Evolutionary conservation across 2,888 invertebrate genomes (phyloP).

Genomic region (Mycalesis mineus): DNA sequence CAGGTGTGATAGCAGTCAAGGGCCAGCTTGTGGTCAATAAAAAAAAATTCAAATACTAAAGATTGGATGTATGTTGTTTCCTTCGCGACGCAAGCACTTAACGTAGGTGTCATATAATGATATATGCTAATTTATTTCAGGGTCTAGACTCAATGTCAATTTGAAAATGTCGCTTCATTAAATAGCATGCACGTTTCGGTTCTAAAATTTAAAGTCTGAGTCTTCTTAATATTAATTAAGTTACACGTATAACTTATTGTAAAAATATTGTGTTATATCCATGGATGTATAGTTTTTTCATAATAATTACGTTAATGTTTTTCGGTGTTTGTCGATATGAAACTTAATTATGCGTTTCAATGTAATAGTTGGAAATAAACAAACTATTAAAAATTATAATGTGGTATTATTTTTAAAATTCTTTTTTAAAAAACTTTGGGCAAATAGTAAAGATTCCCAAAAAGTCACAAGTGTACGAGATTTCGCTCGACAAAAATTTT

Average conservation of each 20-base stretch:
- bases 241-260: constrained; percentile 1
- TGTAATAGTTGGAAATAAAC: constrained; percentile 45
- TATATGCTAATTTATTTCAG: too few species aligned
- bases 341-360: constrained; percentile 40
- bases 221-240: constrained; percentile 8
- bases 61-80: too few species aligned
- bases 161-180: not conserved
- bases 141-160: not conserved
- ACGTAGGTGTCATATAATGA: too few species aligned
- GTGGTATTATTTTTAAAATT: constrained; percentile 18
- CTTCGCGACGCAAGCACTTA: too few species aligned
- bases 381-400: constrained; percentile 29
- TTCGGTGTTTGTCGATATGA: constrained; percentile 42
- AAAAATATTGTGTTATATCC: constrained; percentile 15
- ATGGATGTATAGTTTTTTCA: constrained; percentile 26
- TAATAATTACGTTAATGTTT: constrained; percentile 30
- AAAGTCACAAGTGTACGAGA: too few species aligned
- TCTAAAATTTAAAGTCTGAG: constrained; percentile 12
- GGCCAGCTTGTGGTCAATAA: too few species aligned
- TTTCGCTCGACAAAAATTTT: too few species aligned
- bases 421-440: too few species aligned
- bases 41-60: too few species aligned
- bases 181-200: not conserved
- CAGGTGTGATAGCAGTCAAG: too few species aligned
- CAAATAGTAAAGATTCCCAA: too few species aligned